Evolutionary conservation across 2,888 invertebrate genomes (phyloP).

Genomic region (Prionchulus punctatus): DNA sequence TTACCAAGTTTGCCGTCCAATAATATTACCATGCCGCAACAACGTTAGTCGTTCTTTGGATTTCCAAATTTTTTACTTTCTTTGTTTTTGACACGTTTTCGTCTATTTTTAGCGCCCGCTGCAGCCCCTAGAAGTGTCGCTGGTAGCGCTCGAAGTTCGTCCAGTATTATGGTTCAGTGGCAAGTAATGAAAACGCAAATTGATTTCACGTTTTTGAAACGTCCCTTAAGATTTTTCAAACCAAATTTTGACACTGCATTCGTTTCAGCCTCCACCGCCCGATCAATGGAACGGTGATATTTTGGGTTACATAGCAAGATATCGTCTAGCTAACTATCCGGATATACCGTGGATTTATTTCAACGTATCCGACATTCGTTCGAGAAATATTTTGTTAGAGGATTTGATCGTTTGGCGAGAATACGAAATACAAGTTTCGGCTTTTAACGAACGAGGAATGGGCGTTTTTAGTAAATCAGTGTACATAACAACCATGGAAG

Average conservation of each 20-base stretch:
- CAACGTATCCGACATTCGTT: constrained; percentile 72
- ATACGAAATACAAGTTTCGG: constrained; percentile 63
- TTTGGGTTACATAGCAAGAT: constrained; percentile 76
- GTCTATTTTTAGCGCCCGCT: constrained; percentile 67
- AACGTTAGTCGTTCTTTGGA: constrained; percentile 12
- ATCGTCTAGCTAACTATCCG: constrained; percentile 74
- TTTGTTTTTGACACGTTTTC: not conserved
- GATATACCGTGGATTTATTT: constrained; percentile 73
- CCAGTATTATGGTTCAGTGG: constrained; percentile 92
- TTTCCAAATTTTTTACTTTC: not conserved
- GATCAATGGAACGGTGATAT: constrained; percentile 89
- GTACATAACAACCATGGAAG: constrained; percentile 86
- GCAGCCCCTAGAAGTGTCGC: constrained; percentile 86
- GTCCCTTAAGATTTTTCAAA: too few species aligned
- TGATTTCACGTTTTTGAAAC: too few species aligned
- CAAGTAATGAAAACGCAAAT: too few species aligned
- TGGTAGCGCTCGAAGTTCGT: constrained; percentile 78
- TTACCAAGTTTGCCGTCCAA: constrained; percentile 74
- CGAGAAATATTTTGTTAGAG: constrained; percentile 71
- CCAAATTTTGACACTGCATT: constrained; percentile 15
- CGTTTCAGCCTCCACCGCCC: constrained; percentile 61
- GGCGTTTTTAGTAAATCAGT: constrained; percentile 78
- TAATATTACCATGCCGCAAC: constrained; percentile 71
- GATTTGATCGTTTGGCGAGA: constrained; percentile 95
- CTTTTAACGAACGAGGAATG: constrained; percentile 87